Evolutionary conservation across 2,113 vertebrate genomes (phyloP).

Genomic region (Cyprinodon brontotheroides): DNA sequence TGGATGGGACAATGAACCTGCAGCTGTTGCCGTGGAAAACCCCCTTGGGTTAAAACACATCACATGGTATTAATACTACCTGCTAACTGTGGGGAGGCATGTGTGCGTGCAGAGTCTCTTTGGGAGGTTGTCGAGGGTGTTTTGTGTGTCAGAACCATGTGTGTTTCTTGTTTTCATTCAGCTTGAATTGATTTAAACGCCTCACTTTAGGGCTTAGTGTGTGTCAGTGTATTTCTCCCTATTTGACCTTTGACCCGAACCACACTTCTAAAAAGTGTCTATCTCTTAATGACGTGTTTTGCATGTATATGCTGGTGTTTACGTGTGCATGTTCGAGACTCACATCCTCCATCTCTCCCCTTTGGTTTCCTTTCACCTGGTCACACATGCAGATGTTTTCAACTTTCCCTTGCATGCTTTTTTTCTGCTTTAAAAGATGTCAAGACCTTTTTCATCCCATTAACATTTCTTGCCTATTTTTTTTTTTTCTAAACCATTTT

Average conservation of each 20-base stretch:
- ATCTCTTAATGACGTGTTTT: conserved; percentile 56
- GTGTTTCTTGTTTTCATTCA: conserved; percentile 27
- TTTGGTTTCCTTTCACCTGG: conserved; percentile 48
- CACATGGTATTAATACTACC: conserved; percentile 67
- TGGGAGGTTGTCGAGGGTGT: conserved; percentile 45
- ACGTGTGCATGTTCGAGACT: conserved; percentile 19
- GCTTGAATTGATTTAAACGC: conserved; percentile 50
- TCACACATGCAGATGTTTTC: conserved; percentile 68
- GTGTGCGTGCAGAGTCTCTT: conserved; percentile 35
- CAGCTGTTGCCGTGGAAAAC: conserved; percentile 63
- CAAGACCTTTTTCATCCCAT: neutral
- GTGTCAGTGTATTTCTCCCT: conserved; percentile 64
- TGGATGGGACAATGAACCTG: conserved; percentile 20
- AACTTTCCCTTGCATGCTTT: neutral
- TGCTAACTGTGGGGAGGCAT: conserved; percentile 34
- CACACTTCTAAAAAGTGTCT: conserved; percentile 68
- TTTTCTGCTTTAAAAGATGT: neutral
- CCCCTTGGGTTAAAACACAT: conserved; percentile 64
- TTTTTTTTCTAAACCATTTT: neutral
- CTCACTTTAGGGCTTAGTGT: conserved; percentile 36
- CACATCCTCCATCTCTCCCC: conserved; percentile 16
- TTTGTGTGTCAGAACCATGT: conserved; percentile 20
- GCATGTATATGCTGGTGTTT: conserved; percentile 14
- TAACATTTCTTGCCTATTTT: neutral
- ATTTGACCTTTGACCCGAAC: conserved; percentile 68